Percentiles rank a stretch among this genome's conserved stretches.
Conservation (phyloP, 2,113 vertebrate species). For the Barbus barbus region DNA sequence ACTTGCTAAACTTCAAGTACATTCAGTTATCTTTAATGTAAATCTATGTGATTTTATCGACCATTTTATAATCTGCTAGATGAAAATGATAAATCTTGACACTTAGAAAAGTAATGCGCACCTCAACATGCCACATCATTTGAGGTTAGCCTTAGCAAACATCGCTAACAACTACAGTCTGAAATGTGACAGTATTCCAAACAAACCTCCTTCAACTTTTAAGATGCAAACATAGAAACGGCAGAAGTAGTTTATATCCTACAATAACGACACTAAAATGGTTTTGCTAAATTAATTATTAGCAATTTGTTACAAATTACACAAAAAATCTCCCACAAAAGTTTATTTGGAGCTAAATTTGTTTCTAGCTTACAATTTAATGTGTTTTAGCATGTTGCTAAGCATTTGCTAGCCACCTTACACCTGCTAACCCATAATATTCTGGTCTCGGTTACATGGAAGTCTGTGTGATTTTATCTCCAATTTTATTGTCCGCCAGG, state of each 20-base stretch:
- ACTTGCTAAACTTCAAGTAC: not conserved
- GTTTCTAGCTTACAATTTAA: not conserved
- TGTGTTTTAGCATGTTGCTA: not conserved
- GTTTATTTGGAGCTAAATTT: not conserved
- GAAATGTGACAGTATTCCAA: not conserved
- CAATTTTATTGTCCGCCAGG: too few relatives aligned
- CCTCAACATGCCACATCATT: not conserved
- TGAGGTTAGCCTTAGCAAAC: slow-evolving; percentile 4
- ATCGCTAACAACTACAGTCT: not conserved
- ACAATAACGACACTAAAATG: too few relatives aligned
- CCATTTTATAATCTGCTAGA: not conserved
- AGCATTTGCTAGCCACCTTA: too few relatives aligned
- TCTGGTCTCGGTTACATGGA: not conserved
- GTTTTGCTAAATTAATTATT: too few relatives aligned
- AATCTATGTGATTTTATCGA: not conserved
- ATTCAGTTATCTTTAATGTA: too few relatives aligned
- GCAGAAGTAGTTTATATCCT: too few relatives aligned
- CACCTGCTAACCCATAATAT: not conserved
- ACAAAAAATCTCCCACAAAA: too few relatives aligned
- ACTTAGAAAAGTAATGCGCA: not conserved
- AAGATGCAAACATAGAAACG: too few relatives aligned
- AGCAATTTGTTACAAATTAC: too few relatives aligned
- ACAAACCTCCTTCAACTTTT: not conserved
- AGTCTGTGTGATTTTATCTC: not conserved
- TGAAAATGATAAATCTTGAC: not conserved